phyloP scores from a whole-genome alignment of 1,140 invertebrate species.

The Anastatus disparis region DNA sequence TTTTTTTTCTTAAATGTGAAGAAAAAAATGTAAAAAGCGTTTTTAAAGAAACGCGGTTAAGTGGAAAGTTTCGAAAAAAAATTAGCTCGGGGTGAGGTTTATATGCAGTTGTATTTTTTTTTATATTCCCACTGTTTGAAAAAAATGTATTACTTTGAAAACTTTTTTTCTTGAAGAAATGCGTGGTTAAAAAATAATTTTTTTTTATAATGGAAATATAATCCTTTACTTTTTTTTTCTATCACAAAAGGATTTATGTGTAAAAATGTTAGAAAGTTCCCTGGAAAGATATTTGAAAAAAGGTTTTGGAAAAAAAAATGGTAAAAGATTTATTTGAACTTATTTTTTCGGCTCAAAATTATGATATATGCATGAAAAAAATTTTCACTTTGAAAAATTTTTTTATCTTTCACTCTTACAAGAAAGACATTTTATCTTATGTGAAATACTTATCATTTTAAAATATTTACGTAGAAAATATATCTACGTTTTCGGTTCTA shows the following conservation, averaged over 20 bases:
- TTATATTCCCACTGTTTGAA: no score
- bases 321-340: slow-evolving; percentile 12
- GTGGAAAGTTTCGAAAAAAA: slow-evolving; percentile 1
- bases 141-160: not conserved
- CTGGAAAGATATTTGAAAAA: slow-evolving; percentile 13
- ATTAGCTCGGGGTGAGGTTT: not conserved
- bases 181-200: no score
- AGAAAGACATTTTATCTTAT: no score
- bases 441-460: no score
- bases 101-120: not conserved
- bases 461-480: no score
- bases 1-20: no score
- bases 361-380: not conserved
- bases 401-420: not conserved
- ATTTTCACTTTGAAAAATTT: not conserved
- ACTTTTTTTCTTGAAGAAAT: no score
- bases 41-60: no score
- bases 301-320: slow-evolving; percentile 1
- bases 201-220: slow-evolving; percentile 21
- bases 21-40: no score
- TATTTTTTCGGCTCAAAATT: slow-evolving; percentile 15
- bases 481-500: no score
- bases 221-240: not conserved
- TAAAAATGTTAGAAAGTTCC: slow-evolving; percentile 5
- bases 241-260: not conserved